Evolutionary conservation across 2,113 vertebrate species (phyloP).

Genomic region (Thryonomys swinderianus): DNA sequence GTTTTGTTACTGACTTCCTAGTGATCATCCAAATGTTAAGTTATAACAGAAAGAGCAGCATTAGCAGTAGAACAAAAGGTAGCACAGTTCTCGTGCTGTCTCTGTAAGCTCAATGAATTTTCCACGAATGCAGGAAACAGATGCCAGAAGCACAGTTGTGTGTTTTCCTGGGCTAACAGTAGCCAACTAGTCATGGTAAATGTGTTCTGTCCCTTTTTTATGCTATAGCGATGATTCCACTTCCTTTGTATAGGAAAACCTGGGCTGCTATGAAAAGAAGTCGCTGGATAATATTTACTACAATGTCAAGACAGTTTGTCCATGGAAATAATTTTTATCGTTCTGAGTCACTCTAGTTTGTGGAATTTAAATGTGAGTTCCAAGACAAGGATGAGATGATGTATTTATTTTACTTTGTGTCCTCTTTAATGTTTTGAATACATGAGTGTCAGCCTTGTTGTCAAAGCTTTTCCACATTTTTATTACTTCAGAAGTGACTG

Average conservation of each 20-base stretch:
- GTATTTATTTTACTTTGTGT: constrained; percentile 72
- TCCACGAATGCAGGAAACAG: constrained; percentile 2
- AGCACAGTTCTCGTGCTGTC: background rate
- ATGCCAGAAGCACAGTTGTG: background rate
- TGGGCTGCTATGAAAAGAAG: constrained; percentile 51
- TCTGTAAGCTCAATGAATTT: constrained; percentile 41
- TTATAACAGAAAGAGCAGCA: constrained; percentile 17
- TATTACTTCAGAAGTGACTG: constrained; percentile 47
- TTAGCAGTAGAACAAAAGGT: constrained; percentile 43
- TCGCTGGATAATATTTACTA: constrained; percentile 66
- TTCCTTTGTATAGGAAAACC: constrained; percentile 61
- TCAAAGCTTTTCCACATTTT: constrained; percentile 67
- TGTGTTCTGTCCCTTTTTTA: constrained; percentile 37
- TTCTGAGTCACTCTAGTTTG: constrained; percentile 77
- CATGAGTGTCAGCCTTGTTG: constrained; percentile 62
- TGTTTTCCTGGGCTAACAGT: constrained; percentile 27
- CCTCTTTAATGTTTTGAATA: constrained; percentile 56
- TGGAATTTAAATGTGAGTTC: constrained; percentile 73
- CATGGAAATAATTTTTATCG: constrained; percentile 76
- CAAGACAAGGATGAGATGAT: constrained; percentile 69
- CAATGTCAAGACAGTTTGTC: constrained; percentile 56
- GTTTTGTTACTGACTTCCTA: constrained; percentile 38
- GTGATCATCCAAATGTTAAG: constrained; percentile 38
- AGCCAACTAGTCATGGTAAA: background rate
- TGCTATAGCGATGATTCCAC: constrained; percentile 50